A percentile compares a stretch with the other conserved stretches of the same genome.
phyloP scores from a whole-genome alignment of 2,888 invertebrate species.

The Thumatha senex region DNA sequence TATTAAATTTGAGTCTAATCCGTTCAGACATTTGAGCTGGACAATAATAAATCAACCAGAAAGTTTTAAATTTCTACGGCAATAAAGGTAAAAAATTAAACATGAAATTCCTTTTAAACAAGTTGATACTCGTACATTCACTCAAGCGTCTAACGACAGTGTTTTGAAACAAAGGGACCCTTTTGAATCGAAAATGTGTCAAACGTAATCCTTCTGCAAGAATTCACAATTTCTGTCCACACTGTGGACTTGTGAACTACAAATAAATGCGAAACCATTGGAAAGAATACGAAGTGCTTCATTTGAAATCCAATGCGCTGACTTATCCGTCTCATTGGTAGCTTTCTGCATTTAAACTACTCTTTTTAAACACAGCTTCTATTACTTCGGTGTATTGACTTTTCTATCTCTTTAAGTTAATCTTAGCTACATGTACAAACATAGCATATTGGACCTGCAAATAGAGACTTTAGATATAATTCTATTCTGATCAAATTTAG shows the following conservation, averaged over 20 bases:
- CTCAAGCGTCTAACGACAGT: constrained; percentile 9
- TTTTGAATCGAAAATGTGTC: constrained; percentile 21
- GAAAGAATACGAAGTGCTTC: constrained; percentile 33
- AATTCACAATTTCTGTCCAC: constrained; percentile 21
- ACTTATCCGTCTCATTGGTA: constrained; percentile 22
- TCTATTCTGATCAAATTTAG: too few relatives aligned
- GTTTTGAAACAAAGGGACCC: constrained; percentile 19
- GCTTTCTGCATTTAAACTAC: constrained; percentile 30
- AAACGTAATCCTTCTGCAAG: constrained; percentile 22
- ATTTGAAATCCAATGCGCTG: constrained; percentile 30
- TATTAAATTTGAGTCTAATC: too few relatives aligned
- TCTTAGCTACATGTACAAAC: background rate
- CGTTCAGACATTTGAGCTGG: too few relatives aligned
- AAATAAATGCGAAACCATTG: constrained; percentile 22
- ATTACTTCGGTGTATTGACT: constrained; percentile 6
- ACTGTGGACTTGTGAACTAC: constrained; percentile 13
- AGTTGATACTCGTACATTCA: constrained; percentile 19
- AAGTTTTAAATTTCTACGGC: background rate
- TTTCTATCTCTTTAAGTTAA: background rate
- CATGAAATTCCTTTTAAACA: constrained; percentile 21
- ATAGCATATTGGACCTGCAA: background rate
- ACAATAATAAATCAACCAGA: too few relatives aligned
- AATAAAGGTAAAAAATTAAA: background rate
- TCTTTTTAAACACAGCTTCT: constrained; percentile 13
- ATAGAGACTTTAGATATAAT: too few relatives aligned